These are phyloP conservation scores for Margaritifera margaritifera DNA, from an alignment of 2,888 invertebrate species.

Conservation along the genomic window DNA sequence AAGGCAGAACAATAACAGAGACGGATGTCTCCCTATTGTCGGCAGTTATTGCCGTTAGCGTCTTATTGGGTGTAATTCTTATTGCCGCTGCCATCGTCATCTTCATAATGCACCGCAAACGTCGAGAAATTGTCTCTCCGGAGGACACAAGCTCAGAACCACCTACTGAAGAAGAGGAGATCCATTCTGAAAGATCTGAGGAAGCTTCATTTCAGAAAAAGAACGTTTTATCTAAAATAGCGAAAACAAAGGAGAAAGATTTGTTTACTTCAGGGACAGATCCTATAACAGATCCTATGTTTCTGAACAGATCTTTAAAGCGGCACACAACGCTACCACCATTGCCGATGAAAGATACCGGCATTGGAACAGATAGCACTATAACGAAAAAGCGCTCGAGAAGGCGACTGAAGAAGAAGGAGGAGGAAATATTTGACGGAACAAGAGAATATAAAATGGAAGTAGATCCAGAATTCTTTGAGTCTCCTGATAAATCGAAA, in stretches of 20 bases:
- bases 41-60: slow-evolving; percentile 34
- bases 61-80: slow-evolving; percentile 4
- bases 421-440: slow-evolving; percentile 52
- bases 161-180: slow-evolving; percentile 40
- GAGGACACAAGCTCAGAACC: slow-evolving; percentile 33
- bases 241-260: too few species aligned
- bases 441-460: slow-evolving; percentile 52
- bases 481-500: slow-evolving; percentile 43
- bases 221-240: too few species aligned
- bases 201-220: too few species aligned
- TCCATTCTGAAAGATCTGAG: slow-evolving; percentile 15
- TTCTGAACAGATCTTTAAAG: too few species aligned
- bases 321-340: slow-evolving; percentile 19
- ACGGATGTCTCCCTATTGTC: slow-evolving; percentile 14
- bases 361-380: slow-evolving; percentile 31
- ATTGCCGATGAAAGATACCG: slow-evolving; percentile 34
- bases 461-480: slow-evolving; percentile 48
- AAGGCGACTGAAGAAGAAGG: slow-evolving; percentile 43
- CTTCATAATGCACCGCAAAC: slow-evolving; percentile 8
- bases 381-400: slow-evolving; percentile 27
- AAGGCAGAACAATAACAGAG: background rate
- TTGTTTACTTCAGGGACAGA: slow-evolving; percentile 4
- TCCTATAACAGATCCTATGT: slow-evolving; percentile 8
- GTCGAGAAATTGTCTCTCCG: slow-evolving; percentile 20
- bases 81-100: slow-evolving; percentile 9